Evolutionary conservation across 2,888 invertebrate species (phyloP), one percentile per base, ranked within the genome.

Genomic region (Anorthoa munda): DNA sequence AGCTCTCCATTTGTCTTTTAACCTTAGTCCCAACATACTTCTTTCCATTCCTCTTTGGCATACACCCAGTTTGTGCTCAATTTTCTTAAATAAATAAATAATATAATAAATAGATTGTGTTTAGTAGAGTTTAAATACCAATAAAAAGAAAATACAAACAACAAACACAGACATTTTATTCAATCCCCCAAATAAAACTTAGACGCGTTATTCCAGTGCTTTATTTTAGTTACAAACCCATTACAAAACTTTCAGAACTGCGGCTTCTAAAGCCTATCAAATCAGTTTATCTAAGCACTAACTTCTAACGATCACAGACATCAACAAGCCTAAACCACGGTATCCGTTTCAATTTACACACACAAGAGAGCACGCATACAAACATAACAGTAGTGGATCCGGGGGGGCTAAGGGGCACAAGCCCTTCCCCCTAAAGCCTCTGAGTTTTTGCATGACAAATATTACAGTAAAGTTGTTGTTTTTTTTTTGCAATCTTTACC

Each of bases 281-380:
- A 81, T 81, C 82, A 65, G 73, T 82, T 84, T 75, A 73, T 79
- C 59, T 75, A 78, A 70, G 71, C 79, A 70, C 83, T 78, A 81
- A 83, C 61, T 84, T 75, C 53, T 71, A 84, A 84, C 79, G 83
- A 75, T 81, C 78, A 60, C 73, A 74, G 75, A 78, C 69, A 75
- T 66, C 75, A 65, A 72, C 73, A 61, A 69, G 59, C 69, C 77
- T 81, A 66, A 68, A 71, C 84, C 75, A 60, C 75, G 53, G 66
- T 85, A 83, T 81, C 75, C 72, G 71, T 83, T 85, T 80, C 86
- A 80, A 79, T 80, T 75, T 76, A 78, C 76, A 74, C 74, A 78
- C 77, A 72, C 75, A 77, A 72, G 26, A 58, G 46, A 68, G 70
- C 63, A 77, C 74, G 75, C 84, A 75, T 80, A 83, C 75, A 85